These are phyloP conservation scores for Anhinga rufa DNA, from an alignment of 2,113 vertebrate genomes.

Conservation along the genomic window DNA sequence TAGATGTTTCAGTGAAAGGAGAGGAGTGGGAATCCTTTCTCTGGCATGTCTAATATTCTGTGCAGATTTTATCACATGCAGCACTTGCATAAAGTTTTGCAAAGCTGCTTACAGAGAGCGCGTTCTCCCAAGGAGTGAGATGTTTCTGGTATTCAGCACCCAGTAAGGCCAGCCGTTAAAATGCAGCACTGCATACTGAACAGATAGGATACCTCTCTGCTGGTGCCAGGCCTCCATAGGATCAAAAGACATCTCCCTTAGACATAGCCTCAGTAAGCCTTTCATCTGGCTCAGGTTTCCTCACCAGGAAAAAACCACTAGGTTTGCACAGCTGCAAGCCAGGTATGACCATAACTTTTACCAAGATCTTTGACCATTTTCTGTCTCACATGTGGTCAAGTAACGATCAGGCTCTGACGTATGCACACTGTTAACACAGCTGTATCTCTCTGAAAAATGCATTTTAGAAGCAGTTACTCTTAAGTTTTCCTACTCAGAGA, in stretches of 20 bases:
- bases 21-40: not conserved
- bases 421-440: fast-evolving
- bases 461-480: not conserved
- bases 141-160: not conserved
- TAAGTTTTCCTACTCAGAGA: not conserved
- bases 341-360: constrained; percentile 13
- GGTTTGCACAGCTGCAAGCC: constrained; percentile 35
- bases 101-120: not conserved
- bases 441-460: not conserved
- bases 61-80: not conserved
- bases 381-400: not conserved
- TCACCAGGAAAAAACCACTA: not conserved
- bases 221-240: not conserved
- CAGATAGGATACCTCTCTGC: not conserved
- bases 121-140: fast-evolving
- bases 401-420: not conserved
- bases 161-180: not conserved
- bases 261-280: not conserved
- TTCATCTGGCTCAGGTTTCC: not conserved
- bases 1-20: not conserved
- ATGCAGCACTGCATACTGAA: not conserved
- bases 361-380: not conserved
- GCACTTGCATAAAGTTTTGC: not conserved
- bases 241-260: not conserved
- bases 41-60: not conserved